phyloP scores from a whole-genome alignment of 1,140 invertebrate genomes.

The Teleopsis dalmanni region DNA sequence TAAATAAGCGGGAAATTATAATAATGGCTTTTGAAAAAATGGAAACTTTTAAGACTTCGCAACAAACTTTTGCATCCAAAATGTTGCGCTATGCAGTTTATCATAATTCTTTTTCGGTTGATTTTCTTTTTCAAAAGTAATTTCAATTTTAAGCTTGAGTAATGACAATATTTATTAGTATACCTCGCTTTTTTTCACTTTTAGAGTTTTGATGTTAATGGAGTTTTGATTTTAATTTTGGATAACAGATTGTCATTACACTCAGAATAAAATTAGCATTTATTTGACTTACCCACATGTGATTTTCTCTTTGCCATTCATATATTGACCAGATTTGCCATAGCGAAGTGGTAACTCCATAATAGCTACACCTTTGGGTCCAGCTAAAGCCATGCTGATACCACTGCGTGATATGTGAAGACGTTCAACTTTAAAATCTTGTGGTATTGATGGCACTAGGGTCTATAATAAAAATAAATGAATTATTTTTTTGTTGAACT shows the following conservation, averaged over 20 bases:
- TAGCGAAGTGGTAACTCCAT: conserved; percentile 45
- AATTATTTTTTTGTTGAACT: background rate
- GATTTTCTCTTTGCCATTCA: conserved; percentile 31
- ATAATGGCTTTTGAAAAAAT: conserved; percentile 14
- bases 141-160: conserved; percentile 44
- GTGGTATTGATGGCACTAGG: conserved; percentile 32
- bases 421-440: conserved; percentile 39
- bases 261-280: background rate
- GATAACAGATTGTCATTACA: background rate
- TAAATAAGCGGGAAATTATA: conserved; percentile 11
- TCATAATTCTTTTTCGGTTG: conserved; percentile 18
- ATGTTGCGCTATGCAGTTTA: conserved; percentile 42
- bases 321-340: conserved; percentile 36
- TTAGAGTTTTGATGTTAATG: conserved; percentile 5
- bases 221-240: conserved; percentile 4
- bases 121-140: conserved; percentile 22
- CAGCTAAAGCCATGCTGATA: conserved; percentile 35
- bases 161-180: conserved; percentile 44
- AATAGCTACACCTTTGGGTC: conserved; percentile 36
- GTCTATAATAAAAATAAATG: conserved; percentile 18
- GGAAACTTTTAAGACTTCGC: conserved; percentile 5
- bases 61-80: conserved; percentile 39
- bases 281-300: conserved; percentile 19
- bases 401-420: conserved; percentile 39
- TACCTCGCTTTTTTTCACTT: conserved; percentile 22